Evolutionary conservation across 2,888 invertebrate genomes (phyloP).

Genomic region (Sarcophaga caerulescens): DNA sequence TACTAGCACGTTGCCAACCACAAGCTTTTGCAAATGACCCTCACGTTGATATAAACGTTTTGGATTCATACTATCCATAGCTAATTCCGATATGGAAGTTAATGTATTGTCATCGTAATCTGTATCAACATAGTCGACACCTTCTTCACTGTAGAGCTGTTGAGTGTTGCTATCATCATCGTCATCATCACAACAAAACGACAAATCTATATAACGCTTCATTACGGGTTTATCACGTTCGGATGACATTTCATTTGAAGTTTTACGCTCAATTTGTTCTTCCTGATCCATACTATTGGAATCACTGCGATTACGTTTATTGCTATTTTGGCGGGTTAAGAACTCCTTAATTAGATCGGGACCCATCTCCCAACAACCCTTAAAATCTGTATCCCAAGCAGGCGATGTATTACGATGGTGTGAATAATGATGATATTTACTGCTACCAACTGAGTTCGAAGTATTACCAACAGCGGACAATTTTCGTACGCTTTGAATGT

Average conservation of each 20-base stretch:
- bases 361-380: conserved; percentile 79
- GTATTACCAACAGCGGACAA: conserved; percentile 63
- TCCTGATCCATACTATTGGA: conserved; percentile 73
- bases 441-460: conserved; percentile 39
- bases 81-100: conserved; percentile 70
- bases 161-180: conserved; percentile 30
- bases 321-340: conserved; percentile 74
- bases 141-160: conserved; percentile 7
- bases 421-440: conserved; percentile 57
- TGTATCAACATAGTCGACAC: conserved; percentile 62
- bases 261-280: conserved; percentile 47
- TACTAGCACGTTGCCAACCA: conserved; percentile 20
- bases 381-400: conserved; percentile 78
- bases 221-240: conserved; percentile 45
- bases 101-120: conserved; percentile 69
- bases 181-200: conserved; percentile 70
- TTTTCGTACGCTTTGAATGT: conserved; percentile 72
- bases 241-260: conserved; percentile 60
- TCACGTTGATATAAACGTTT: conserved; percentile 69
- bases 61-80: conserved; percentile 49
- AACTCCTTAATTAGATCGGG: conserved; percentile 78
- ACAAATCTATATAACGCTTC: conserved; percentile 68
- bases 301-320: conserved; percentile 75
- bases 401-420: conserved; percentile 72
- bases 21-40: conserved; percentile 38